Conservation (phyloP, 1,140 invertebrate genomes). For the Chironomus tepperi region DNA sequence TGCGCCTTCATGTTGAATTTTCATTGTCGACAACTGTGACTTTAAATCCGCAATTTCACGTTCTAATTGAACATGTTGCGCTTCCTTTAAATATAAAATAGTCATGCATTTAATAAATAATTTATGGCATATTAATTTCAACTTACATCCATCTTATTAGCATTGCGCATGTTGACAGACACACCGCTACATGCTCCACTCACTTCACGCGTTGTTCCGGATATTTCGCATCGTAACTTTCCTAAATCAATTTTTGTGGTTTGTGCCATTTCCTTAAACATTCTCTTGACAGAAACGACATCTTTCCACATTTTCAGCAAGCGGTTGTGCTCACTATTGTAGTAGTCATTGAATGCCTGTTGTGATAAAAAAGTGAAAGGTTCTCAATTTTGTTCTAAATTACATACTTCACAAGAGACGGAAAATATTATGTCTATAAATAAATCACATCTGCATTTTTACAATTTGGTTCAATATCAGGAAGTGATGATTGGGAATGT, state of each 20-base stretch:
- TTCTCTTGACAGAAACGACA: slow-evolving; percentile 74
- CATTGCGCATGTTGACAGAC: not conserved
- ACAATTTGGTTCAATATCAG: slow-evolving; percentile 17
- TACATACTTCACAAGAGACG: not conserved
- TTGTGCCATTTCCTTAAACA: slow-evolving; percentile 75
- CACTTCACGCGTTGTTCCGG: slow-evolving; percentile 51
- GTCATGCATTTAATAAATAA: no score
- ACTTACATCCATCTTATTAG: slow-evolving; percentile 12
- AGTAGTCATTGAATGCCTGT: slow-evolving; percentile 88
- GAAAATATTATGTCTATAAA: not conserved
- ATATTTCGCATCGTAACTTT: slow-evolving; percentile 62
- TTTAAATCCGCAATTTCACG: slow-evolving; percentile 46
- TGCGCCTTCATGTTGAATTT: slow-evolving; percentile 53
- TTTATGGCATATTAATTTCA: not conserved
- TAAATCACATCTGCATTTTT: not conserved
- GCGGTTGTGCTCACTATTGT: slow-evolving; percentile 76
- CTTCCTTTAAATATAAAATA: slow-evolving; percentile 30
- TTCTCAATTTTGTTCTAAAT: not conserved
- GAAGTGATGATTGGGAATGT: slow-evolving; percentile 18
- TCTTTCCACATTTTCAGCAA: slow-evolving; percentile 80
- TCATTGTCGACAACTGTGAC: slow-evolving; percentile 50
- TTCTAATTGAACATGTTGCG: slow-evolving; percentile 33
- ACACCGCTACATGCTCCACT: slow-evolving; percentile 42
- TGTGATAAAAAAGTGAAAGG: not conserved
- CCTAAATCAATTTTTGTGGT: slow-evolving; percentile 76